Percentiles rank a stretch among this genome's conserved stretches.
phyloP scores from a whole-genome alignment of 2,113 vertebrate species.

The Clarias macrocephalus region DNA sequence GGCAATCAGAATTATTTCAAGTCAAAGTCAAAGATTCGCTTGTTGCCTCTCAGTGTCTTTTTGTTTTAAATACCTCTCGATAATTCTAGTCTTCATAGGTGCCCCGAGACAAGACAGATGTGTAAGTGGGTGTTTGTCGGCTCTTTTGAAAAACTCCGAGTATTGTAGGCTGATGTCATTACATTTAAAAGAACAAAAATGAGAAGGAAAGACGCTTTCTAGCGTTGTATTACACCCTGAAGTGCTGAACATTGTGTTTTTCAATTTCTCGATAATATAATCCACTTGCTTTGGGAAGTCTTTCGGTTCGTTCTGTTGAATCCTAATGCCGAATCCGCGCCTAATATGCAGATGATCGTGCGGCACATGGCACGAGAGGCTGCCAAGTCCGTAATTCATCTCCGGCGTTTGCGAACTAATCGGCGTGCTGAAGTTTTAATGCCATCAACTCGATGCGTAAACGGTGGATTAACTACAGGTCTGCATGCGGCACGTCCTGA shows the following conservation, averaged over 20 bases:
- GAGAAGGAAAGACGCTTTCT: not conserved
- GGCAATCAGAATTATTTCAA: constrained; percentile 7
- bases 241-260: constrained; percentile 24
- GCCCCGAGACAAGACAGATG: constrained; percentile 22
- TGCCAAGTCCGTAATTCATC: constrained; percentile 43
- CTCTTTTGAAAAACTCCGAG: constrained; percentile 43
- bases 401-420: constrained; percentile 37
- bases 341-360: constrained; percentile 47
- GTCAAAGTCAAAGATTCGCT: constrained; percentile 17
- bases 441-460: constrained; percentile 14
- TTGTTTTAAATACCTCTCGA: not conserved
- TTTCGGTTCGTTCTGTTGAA: constrained; percentile 20
- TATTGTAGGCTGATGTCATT: constrained; percentile 39
- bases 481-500: not conserved
- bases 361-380: constrained; percentile 4
- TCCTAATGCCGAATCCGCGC: constrained; percentile 32
- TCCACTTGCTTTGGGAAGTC: constrained; percentile 21
- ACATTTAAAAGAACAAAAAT: constrained; percentile 2
- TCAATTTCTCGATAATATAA: not conserved
- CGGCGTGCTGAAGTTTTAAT: constrained; percentile 1
- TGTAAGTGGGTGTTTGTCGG: constrained; percentile 27
- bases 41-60: not conserved
- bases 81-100: constrained; percentile 41
- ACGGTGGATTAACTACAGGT: constrained; percentile 23
- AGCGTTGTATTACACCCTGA: constrained; percentile 21